phyloP scores from a whole-genome alignment of 2,113 vertebrate species.

The Scortum barcoo region DNA sequence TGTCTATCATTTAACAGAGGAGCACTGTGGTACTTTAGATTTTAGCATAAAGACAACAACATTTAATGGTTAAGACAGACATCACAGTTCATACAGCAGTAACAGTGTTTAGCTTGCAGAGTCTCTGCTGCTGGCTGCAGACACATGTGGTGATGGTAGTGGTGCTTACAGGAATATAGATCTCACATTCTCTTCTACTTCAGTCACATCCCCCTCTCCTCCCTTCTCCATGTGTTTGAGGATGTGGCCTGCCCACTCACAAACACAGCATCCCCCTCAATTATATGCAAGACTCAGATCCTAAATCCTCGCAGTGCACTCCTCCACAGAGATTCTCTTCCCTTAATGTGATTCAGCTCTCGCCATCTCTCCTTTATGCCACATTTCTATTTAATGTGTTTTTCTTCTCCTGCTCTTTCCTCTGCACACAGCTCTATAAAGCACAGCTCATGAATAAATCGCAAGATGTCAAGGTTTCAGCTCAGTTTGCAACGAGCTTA shows the following conservation, averaged over 20 bases:
- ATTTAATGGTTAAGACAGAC: too few relatives aligned
- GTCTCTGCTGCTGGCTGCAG: neutral
- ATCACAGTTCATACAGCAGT: constrained; percentile 1
- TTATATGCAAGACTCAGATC: constrained; percentile 59
- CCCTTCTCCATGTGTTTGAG: constrained; percentile 26
- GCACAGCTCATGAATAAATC: constrained; percentile 34
- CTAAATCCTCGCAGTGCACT: constrained; percentile 34
- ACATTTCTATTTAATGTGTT: constrained; percentile 51
- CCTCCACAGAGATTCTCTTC: constrained; percentile 45
- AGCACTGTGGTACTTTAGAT: constrained; percentile 1
- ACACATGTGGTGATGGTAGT: constrained; percentile 2
- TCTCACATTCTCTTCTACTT: neutral
- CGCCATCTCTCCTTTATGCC: constrained; percentile 49
- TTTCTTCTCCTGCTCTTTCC: constrained; percentile 9
- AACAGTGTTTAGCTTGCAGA: neutral
- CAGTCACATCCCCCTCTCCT: neutral
- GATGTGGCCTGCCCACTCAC: constrained; percentile 33
- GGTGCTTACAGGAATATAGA: constrained; percentile 5
- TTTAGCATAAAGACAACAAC: neutral
- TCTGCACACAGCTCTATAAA: constrained; percentile 23
- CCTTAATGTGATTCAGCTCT: constrained; percentile 51
- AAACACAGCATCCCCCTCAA: constrained; percentile 38
- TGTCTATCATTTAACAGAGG: neutral
- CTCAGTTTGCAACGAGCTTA: constrained; percentile 15
- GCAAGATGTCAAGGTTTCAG: constrained; percentile 9